Evolutionary conservation across 2,113 vertebrate species (phyloP).

Genomic region (Bubo bubo): DNA sequence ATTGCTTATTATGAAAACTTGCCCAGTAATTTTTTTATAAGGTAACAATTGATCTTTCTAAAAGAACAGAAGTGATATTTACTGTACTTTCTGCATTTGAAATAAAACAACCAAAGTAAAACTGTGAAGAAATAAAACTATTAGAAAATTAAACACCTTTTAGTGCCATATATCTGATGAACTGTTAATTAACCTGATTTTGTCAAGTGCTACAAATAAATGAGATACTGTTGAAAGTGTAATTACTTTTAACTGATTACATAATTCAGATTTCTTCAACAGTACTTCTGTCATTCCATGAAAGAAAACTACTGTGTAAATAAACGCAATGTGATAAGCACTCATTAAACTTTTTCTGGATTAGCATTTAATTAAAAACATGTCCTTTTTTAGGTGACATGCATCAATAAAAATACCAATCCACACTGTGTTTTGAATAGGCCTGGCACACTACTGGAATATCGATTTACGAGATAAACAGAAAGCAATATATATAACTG

Average conservation of each 20-base stretch:
- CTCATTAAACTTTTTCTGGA: conserved; percentile 59
- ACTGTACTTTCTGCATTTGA: not conserved
- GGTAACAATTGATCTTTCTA: not conserved
- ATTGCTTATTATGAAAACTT: not conserved
- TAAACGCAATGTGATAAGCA: conserved; percentile 60
- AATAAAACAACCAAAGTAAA: not conserved
- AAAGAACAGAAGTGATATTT: not conserved
- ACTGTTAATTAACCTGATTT: conserved; percentile 6
- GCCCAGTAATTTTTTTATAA: not conserved
- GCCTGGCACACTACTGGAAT: conserved; percentile 41
- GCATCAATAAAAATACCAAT: conserved; percentile 29
- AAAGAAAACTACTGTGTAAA: conserved; percentile 62
- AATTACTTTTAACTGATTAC: conserved; percentile 64
- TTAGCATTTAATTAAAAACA: conserved; percentile 78
- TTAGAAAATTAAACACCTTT: conserved; percentile 2
- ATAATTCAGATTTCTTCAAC: conserved; percentile 48
- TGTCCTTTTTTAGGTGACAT: conserved; percentile 50
- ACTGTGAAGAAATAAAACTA: not conserved
- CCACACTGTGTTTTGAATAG: not conserved
- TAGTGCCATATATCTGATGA: not conserved
- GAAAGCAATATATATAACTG: conserved; percentile 52
- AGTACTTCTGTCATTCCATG: conserved; percentile 13
- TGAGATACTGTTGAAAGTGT: conserved; percentile 40
- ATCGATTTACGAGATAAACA: conserved; percentile 66
- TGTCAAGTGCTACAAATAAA: conserved; percentile 21